Evolutionary conservation across 2,888 invertebrate genomes (phyloP), one percentile per base, ranked within the genome.

Genomic region (Leptura quadrifasciata): DNA sequence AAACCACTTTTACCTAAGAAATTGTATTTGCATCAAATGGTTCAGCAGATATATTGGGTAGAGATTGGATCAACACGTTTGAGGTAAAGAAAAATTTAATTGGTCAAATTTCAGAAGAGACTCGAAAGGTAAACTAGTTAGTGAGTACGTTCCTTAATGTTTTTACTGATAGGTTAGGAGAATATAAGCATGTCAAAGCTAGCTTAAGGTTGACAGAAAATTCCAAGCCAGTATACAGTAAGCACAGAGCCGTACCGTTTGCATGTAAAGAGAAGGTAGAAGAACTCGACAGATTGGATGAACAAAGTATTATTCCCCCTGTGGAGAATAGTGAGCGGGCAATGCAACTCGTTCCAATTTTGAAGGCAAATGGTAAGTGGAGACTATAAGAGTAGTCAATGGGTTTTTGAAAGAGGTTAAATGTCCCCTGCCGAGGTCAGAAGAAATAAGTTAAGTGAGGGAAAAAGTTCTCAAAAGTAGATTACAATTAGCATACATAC

Each of bases 401-500:
- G 64, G 72, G 52, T 17, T 69, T 54, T 64, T 84, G 55, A 72
- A 80, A 64, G 74, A 80, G 63, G 78, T 79, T 58, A 60, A 80
- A 18, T 82, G 83, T 74, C 84, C 83, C 17, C 57, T 85, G 27
- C 83, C 82, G 12, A 71, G 74, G 57, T 77, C 82, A n/a, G 81
- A 84, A 58, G 80, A 83, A 72, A 68, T 85, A 81, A 76, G 69
- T 63, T 85, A 27, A 63, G 72, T n/a, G 77, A 80, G 5, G 80
- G 83, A 20, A 74, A 20, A 57, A 77, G 39, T 83, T 82, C 84
- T 55, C 84, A 81, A 82, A 83, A 64, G 68, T 77, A 12, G 77
- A 79, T 73, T 77, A 17, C 52, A 72, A 10, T 15, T 47, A 17
- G 88, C 87, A 0, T 88, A 88, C 79, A 83, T 85, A 63, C 88